Base-by-base conservation (phyloP, 1,140 invertebrate species). In the Zaprionus vittiger region DNA sequence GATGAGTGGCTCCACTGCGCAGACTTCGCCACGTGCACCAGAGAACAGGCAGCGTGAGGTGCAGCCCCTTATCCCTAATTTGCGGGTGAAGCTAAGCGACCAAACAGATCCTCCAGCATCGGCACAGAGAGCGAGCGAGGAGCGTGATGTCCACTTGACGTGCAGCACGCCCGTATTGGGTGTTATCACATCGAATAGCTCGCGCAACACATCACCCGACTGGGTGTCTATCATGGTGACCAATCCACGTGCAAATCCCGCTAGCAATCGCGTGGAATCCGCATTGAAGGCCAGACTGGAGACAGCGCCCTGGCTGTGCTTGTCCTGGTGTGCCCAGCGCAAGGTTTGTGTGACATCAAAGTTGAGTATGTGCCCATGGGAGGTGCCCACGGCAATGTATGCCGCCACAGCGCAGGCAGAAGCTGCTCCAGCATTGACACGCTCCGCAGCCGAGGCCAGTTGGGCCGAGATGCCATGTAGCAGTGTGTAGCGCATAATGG, bases 91-190 rank as follows among this genome's bases (percentile, higher is more conserved):
- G 84, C 95, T 97, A 14, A 99, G 94, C 83, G 99, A 96, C 95
- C 99, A 99, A 4, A 99, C 98, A n/a, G 98, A 99, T 2, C 99
- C 99, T 15, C 98, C 98, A 70, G 97, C 99, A 93, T 99, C 98
- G 22, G 97, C 96, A 57, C 97, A 97, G 15, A 99, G 93, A 6
- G 97, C 97, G 59, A 97, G 91, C 5, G 95, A 95, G 34, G 92
- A 84, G 24, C 87, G 70, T 0, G 93, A 93, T 28, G 94, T 93
- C 94, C 95, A 98, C 94, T 95, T 97, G 94, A 99, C 94, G 92
- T 97, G 96, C 55, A 99, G 93, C 7, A 98, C 96, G 34, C 97
- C 97, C 72, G 97, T 97, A 76, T 96, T 96, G 15, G 96, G 96
- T 5, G 97, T 97, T 84, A 98, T 97, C 26, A 96, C 96, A 90